Conservation (phyloP, 1,140 invertebrate genomes). For the Drosophila insularis region DNA sequence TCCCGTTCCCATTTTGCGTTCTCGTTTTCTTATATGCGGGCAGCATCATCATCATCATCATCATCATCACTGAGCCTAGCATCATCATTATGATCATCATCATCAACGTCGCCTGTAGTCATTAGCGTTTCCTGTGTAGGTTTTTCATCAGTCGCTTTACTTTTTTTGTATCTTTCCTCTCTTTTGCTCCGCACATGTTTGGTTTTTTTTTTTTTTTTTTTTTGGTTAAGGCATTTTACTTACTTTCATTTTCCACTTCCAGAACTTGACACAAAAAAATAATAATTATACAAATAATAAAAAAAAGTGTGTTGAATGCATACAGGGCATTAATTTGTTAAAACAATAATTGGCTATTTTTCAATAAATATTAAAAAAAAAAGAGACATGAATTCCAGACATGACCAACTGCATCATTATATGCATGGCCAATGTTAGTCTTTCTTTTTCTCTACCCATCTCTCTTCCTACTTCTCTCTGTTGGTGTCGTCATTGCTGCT, state of each 20-base stretch:
- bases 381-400: slow-evolving; percentile 38
- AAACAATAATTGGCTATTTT: slow-evolving; percentile 10
- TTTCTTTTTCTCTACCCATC: neutral
- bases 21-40: slow-evolving; percentile 13
- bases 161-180: slow-evolving; percentile 2
- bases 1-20: slow-evolving; percentile 23
- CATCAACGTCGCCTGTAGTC: slow-evolving; percentile 61
- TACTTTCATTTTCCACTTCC: slow-evolving; percentile 11
- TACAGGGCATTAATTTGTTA: slow-evolving; percentile 2
- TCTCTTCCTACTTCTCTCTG: neutral
- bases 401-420: slow-evolving; percentile 24
- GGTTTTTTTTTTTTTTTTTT: neutral
- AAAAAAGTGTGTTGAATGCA: slow-evolving; percentile 13
- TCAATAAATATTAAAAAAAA: slow-evolving; percentile 7
- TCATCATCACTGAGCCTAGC: slow-evolving; percentile 11
- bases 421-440: no score
- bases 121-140: slow-evolving; percentile 78
- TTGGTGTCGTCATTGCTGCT: slow-evolving; percentile 35
- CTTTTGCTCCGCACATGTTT: neutral
- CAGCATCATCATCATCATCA: slow-evolving; percentile 20
- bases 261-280: slow-evolving; percentile 48
- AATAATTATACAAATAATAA: slow-evolving; percentile 13
- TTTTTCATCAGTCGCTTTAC: slow-evolving; percentile 64
- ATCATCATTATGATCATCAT: neutral
- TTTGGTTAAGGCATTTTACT: neutral